Evolutionary conservation across 2,113 vertebrate genomes (phyloP).

Genomic region (Podilymbus podiceps): DNA sequence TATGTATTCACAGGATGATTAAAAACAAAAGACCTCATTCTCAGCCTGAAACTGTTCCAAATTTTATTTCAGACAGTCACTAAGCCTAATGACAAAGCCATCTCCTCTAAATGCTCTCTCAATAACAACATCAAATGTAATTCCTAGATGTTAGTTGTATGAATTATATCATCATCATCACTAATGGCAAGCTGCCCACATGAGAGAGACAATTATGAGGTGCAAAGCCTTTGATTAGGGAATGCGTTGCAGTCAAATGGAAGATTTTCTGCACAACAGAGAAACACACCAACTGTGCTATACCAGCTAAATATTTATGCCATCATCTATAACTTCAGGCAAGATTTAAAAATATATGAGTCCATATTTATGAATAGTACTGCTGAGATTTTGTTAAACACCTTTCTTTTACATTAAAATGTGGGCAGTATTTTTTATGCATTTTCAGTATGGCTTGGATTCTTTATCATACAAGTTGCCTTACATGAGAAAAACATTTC

Average conservation of each 20-base stretch:
- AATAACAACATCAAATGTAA: background rate
- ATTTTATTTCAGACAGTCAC: background rate
- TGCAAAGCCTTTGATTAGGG: background rate
- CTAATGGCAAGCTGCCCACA: background rate
- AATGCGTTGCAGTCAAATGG: background rate
- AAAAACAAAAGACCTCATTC: background rate
- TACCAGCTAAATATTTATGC: background rate
- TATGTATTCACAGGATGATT: background rate
- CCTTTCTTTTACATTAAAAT: background rate
- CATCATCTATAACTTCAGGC: background rate
- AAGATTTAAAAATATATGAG: background rate
- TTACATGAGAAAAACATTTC: background rate
- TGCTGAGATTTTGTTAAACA: background rate
- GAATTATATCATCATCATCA: background rate
- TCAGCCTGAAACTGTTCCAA: background rate
- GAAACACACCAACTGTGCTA: background rate
- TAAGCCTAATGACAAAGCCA: background rate
- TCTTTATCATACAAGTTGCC: background rate
- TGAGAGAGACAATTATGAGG: background rate
- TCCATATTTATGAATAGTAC: background rate
- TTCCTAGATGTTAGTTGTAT: background rate
- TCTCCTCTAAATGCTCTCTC: background rate
- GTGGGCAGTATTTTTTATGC: background rate
- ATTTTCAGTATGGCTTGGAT: background rate
- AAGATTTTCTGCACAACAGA: background rate